Percentiles rank a stretch among this genome's conserved stretches.
phyloP scores from a whole-genome alignment of 2,113 vertebrate species.

The Isurus oxyrinchus region DNA sequence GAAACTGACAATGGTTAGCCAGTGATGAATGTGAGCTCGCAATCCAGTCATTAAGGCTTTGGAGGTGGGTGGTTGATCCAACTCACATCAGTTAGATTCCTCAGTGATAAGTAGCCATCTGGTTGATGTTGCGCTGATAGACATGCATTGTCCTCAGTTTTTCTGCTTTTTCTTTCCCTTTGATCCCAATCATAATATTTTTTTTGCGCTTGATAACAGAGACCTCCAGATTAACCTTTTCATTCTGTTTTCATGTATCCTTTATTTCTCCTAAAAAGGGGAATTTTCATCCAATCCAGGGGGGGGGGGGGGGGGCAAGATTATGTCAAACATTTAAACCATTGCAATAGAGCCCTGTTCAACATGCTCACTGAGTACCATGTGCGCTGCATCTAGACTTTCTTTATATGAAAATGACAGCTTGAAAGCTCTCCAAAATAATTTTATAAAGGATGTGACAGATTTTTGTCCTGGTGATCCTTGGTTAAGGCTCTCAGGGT shows the following conservation, averaged over 20 bases:
- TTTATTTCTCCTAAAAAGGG: slow-evolving; percentile 16
- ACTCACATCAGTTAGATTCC: slow-evolving; percentile 19
- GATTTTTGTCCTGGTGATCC: not conserved
- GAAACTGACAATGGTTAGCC: not conserved
- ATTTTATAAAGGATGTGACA: not conserved
- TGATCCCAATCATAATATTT: slow-evolving; percentile 36
- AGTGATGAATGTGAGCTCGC: not conserved
- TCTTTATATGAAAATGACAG: not conserved
- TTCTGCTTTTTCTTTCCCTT: slow-evolving; percentile 30
- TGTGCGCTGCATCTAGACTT: not conserved
- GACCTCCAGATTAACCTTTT: slow-evolving; percentile 34
- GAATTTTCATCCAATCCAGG: not conserved
- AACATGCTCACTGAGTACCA: not conserved
- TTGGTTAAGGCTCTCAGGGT: not conserved
- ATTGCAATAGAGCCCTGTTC: not conserved
- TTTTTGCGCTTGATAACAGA: not conserved
- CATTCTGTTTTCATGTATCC: not conserved
- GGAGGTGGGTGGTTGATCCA: slow-evolving; percentile 5
- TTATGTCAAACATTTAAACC: slow-evolving; percentile 14
- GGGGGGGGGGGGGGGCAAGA: not conserved
- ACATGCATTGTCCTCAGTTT: not conserved
- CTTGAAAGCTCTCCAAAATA: not conserved
- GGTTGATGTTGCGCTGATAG: slow-evolving; percentile 36
- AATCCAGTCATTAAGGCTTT: slow-evolving; percentile 4
- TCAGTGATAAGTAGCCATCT: slow-evolving; percentile 30